Percentiles rank a stretch among this genome's conserved stretches.
These are phyloP conservation scores for Phyto melanocephala DNA, from an alignment of 2,888 invertebrate species.

Conservation along the genomic window DNA sequence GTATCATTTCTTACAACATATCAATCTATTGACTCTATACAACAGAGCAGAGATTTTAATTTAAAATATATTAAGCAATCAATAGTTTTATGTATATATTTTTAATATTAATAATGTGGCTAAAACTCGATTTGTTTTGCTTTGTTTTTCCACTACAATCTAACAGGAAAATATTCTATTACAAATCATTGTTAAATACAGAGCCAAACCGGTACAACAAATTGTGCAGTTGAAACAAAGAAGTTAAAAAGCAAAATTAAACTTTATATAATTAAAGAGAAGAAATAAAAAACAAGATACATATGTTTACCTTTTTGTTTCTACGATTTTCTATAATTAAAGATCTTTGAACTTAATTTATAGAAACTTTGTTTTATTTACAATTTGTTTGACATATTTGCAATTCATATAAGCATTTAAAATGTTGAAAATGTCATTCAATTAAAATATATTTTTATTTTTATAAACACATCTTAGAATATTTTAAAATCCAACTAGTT, in stretches of 20 bases:
- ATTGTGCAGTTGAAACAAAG: background rate
- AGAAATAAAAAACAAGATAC: too few relatives aligned
- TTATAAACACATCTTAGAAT: background rate
- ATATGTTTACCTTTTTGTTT: too few relatives aligned
- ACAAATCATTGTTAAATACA: background rate
- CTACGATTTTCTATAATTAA: background rate
- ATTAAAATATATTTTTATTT: background rate
- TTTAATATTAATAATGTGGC: background rate
- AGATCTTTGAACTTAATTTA: background rate
- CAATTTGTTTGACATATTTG: background rate
- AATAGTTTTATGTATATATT: background rate
- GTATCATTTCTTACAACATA: background rate
- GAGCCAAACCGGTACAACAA: background rate
- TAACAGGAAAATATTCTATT: slow-evolving; percentile 23
- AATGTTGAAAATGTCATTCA: too few relatives aligned
- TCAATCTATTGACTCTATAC: slow-evolving; percentile 5
- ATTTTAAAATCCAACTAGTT: background rate
- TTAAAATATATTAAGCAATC: slow-evolving; percentile 24
- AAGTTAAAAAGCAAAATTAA: background rate
- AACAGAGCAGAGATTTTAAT: slow-evolving; percentile 31
- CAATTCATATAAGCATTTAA: too few relatives aligned
- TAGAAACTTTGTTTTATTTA: too few relatives aligned
- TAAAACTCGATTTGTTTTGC: slow-evolving; percentile 7
- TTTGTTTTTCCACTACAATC: background rate
- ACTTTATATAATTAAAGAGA: background rate